These are phyloP conservation scores for Chrysemys picta DNA, from an alignment of 2,113 vertebrate genomes.

Conservation along the genomic window DNA sequence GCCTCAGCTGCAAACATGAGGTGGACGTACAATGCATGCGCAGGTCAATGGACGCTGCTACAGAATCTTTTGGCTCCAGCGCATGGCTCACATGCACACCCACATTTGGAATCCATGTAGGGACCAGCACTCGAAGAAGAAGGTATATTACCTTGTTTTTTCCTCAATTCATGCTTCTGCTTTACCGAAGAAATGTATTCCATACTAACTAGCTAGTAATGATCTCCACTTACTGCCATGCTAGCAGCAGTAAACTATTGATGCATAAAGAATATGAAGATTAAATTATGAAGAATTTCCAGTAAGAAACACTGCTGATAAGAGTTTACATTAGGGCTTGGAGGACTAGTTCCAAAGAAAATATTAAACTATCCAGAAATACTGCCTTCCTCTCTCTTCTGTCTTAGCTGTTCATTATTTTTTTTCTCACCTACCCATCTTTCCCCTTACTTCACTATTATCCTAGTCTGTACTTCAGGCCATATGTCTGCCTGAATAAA, in stretches of 20 bases:
- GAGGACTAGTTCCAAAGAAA: slow-evolving; percentile 17
- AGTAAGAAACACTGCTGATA: not conserved
- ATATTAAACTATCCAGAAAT: not conserved
- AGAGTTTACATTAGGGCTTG: not conserved
- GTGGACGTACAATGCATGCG: not conserved
- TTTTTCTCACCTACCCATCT: not conserved
- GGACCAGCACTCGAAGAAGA: not conserved
- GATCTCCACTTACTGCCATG: not conserved
- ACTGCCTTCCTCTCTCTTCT: not conserved
- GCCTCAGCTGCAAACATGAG: not conserved
- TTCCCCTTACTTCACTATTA: too few species aligned
- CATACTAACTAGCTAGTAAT: not conserved
- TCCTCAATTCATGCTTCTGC: not conserved
- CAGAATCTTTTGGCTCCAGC: not conserved
- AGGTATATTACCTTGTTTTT: not conserved
- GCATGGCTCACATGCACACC: not conserved
- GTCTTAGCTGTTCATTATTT: not conserved
- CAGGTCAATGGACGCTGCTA: not conserved
- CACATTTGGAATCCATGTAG: not conserved
- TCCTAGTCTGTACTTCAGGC: too few species aligned
- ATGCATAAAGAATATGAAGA: not conserved
- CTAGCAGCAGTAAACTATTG: not conserved
- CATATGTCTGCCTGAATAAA: too few species aligned
- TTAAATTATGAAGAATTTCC: not conserved
- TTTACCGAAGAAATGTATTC: not conserved